Base-by-base conservation (phyloP, 2,113 vertebrate genomes). In the Microcebus griseorufus region DNA sequence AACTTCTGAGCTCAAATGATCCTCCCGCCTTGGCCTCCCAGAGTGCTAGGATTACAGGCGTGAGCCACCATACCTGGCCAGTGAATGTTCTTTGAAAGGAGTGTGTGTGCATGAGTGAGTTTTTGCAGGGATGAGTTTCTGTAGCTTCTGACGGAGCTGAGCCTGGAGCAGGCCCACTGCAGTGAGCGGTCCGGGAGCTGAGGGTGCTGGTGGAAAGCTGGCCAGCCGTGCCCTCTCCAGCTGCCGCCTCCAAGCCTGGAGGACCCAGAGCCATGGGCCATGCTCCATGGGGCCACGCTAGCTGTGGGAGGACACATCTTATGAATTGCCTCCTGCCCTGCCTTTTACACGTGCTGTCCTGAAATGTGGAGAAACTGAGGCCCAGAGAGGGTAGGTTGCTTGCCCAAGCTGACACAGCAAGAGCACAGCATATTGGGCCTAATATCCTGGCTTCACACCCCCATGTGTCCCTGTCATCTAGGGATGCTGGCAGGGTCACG, bases 381-480 rank as follows among this genome's bases (percentile, higher is more conserved):
- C 10, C 29, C 16, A 29, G 70, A 92, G 65, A 58, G 69, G 17
- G 9, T 10, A 51, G 62, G 13, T 29, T 13, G 48, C 17, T 79
- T 45, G 64, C 25, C 5, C 34, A 39, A 25, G 16, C 11, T 2
- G 17, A 34, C 58, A 48, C 3, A 29, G 82, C 17, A 80, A 81
- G 62, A 55, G 3, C 0, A 0, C 5, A 9, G 12, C 62, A 37
- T 2, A 5, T 22, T 3, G 51, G 82, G 20, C 37, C 7, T 20
- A 14, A 9, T 14, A 45, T 62, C 73, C 83, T 9, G 37, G 9
- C 22, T 42, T 32, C 67, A 20, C 9, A 76, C 6, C 58, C 48
- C 60, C 17, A 11, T 0, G 0, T 58, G 60, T 67, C 48, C 58
- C 65, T 75, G 69, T 45, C 23, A 25, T 75, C 37, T 23, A 37